Base-by-base conservation (phyloP, 2,797 vertebrate species). In the Phaenicophaeus curvirostris region DNA sequence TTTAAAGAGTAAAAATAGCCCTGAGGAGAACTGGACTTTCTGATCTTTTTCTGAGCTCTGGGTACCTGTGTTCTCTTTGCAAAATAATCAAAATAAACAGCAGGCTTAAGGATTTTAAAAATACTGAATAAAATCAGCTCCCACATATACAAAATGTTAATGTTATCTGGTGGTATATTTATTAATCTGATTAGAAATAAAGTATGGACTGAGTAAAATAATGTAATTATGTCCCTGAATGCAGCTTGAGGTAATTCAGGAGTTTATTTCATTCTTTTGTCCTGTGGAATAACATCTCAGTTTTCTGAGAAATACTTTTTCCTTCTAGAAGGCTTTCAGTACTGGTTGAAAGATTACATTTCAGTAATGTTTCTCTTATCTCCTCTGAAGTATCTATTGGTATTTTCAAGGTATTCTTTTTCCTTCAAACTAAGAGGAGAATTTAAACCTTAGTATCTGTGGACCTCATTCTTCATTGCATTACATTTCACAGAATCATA, bases 11-110 rank as follows among this genome's bases (percentile, higher is more conserved):
- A 88, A 74, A 93, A 76, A 37, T 28, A 83, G 65, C 61, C 74
- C 63, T 61, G 53, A 7, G 8, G 59, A 77, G 72, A 91, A 58
- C 31, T 83, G 41, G 63, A 66, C 75, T 87, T 51, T 62, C 74
- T 92, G 74, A 95, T 95, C 80, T 93, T 90, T 90, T 93, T 73
- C 74, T 72, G 74, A 89, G 78, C 51, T 76, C 68, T 69, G 20
- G 2, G 4, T 74, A 76, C 50, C 53, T 86, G 18, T 13, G 11
- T 93, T 90, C 41, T 62, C 68, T 93, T 93, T 92, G 65, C 58
- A 78, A 94, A 90, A 85, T 87, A 95, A 94, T 94, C 54, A 1
- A 96, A 95, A 92, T 85, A 94, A 95, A 78, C 13, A 83, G 14
- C 30, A 84, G 46, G 74, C 44, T 67, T 87, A 63, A 86, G 67